Conservation (phyloP, 2,113 vertebrate species). For the Melanerpes aurifrons region DNA sequence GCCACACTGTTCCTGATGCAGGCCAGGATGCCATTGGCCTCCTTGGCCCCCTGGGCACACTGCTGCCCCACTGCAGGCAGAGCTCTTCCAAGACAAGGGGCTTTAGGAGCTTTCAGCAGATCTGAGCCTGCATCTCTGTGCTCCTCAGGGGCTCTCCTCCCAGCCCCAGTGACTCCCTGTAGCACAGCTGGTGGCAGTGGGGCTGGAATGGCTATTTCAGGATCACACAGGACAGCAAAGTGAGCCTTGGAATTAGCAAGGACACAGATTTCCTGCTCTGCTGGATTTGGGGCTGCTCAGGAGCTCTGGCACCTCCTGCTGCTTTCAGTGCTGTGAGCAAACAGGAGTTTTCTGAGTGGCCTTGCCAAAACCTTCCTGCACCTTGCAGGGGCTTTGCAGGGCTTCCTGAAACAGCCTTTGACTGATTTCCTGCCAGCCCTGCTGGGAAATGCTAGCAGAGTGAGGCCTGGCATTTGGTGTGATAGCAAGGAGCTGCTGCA, state of each 20-base stretch:
- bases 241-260: neutral
- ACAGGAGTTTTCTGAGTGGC: neutral
- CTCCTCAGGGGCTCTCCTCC: neutral
- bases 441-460: neutral
- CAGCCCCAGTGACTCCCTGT: rapidly evolving
- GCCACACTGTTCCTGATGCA: no score
- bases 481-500: neutral
- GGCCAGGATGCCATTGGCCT: no score
- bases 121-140: rapidly evolving
- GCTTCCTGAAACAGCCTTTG: neutral
- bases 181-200: neutral
- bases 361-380: neutral
- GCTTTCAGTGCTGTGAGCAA: neutral
- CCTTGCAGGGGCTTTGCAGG: neutral
- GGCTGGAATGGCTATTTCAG: neutral
- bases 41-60: no score
- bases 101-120: neutral
- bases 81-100: neutral
- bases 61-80: neutral
- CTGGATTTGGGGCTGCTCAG: rapidly evolving
- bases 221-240: neutral
- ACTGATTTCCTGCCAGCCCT: conserved; percentile 29
- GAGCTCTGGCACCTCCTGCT: neutral
- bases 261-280: neutral
- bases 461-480: neutral